Conservation (phyloP, 2,113 vertebrate genomes). For the Rostratula benghalensis region DNA sequence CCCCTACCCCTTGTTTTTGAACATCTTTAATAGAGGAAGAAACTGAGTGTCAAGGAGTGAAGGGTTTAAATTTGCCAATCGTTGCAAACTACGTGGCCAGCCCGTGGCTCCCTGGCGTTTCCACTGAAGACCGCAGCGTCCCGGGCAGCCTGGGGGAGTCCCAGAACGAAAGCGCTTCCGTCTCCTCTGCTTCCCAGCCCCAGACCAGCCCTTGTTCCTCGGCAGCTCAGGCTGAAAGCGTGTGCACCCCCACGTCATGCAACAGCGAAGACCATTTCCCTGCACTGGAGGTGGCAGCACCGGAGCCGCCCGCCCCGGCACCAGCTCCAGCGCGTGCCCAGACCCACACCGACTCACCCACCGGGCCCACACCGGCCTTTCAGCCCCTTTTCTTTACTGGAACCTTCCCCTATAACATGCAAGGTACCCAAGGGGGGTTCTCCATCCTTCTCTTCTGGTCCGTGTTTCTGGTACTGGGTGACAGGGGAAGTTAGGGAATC, state of each 20-base stretch:
- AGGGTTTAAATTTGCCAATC: constrained; percentile 76
- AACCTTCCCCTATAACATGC: constrained; percentile 82
- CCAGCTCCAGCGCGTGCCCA: too few species aligned
- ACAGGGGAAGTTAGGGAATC: background rate
- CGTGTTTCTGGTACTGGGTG: background rate
- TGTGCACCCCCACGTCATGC: background rate
- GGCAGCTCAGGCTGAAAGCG: background rate
- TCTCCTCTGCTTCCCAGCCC: constrained; percentile 52
- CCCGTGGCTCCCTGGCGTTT: constrained; percentile 73
- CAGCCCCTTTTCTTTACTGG: constrained; percentile 89
- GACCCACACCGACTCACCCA: constrained; percentile 52
- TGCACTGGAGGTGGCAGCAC: fast-evolving
- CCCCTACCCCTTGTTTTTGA: background rate
- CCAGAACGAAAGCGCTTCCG: constrained; percentile 69
- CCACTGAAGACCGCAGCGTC: constrained; percentile 62
- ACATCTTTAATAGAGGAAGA: constrained; percentile 77
- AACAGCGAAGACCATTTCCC: background rate
- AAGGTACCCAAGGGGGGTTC: constrained; percentile 70
- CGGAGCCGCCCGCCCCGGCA: background rate
- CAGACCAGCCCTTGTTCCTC: constrained; percentile 10
- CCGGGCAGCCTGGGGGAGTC: constrained; percentile 39
- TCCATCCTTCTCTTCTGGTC: background rate
- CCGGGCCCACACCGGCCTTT: constrained; percentile 71
- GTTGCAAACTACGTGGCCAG: constrained; percentile 79
- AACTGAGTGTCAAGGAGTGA: constrained; percentile 74